phyloP scores from a whole-genome alignment of 2,113 vertebrate species.

The Pseudonaja textilis region DNA sequence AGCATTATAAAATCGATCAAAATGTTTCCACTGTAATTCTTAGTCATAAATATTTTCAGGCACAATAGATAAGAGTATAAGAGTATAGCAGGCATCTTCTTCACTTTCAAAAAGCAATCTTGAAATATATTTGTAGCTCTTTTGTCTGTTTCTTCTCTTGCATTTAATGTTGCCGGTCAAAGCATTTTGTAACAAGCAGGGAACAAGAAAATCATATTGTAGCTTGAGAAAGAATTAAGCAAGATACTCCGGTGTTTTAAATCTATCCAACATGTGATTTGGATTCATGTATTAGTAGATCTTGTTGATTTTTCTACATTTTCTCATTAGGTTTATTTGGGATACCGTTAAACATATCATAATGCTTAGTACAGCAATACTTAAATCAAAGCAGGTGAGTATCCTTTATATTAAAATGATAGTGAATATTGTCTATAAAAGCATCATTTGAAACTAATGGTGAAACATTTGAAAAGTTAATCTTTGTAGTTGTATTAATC shows the following conservation, averaged over 20 bases:
- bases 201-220: not conserved
- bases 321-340: constrained; percentile 56
- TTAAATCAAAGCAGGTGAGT: constrained; percentile 60
- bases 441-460: not conserved
- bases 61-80: not conserved
- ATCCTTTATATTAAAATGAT: not conserved
- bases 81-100: not conserved
- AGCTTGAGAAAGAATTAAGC: not conserved
- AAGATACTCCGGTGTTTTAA: not conserved
- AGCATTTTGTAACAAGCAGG: not conserved
- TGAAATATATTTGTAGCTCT: not conserved
- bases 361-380: constrained; percentile 45
- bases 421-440: not conserved
- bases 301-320: not conserved
- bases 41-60: not conserved
- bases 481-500: not conserved
- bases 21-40: not conserved
- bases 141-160: not conserved
- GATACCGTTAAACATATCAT: constrained; percentile 45
- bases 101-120: not conserved
- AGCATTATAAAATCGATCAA: not conserved
- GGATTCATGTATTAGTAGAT: not conserved
- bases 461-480: not conserved
- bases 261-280: not conserved
- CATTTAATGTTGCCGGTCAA: not conserved